Conservation (phyloP, 2,797 vertebrate genomes). For the Margarornis squamiger region DNA sequence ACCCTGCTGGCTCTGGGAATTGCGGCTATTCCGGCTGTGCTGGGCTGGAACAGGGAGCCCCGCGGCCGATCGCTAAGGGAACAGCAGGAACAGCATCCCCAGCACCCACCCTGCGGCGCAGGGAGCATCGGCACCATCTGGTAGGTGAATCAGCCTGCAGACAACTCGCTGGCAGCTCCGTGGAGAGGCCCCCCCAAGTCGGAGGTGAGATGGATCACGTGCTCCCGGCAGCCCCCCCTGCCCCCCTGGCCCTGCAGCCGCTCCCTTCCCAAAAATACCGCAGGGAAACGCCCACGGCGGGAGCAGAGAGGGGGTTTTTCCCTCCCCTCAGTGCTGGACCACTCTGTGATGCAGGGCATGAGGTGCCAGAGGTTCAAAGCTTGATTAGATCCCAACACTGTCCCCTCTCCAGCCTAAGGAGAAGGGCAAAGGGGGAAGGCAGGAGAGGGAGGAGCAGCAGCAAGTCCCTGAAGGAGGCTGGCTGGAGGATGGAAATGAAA, state of each 20-base stretch:
- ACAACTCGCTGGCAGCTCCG: conserved; percentile 27
- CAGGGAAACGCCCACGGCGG: fast-evolving
- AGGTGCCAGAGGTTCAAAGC: neutral
- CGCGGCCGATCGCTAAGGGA: neutral
- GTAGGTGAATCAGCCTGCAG: conserved; percentile 44
- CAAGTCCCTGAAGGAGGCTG: neutral
- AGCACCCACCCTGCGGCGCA: conserved; percentile 2
- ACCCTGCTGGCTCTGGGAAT: neutral
- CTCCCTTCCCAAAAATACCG: neutral
- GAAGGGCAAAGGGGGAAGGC: neutral
- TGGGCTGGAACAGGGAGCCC: conserved; percentile 26
- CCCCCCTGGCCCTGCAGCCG: neutral
- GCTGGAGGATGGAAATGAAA: neutral
- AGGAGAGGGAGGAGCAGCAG: neutral
- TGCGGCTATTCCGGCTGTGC: neutral
- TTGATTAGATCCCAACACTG: neutral
- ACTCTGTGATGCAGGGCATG: fast-evolving
- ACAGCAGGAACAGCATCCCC: conserved; percentile 27
- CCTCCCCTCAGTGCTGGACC: fast-evolving
- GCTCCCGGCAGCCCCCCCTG: neutral
- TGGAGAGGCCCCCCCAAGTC: neutral
- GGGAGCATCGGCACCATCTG: conserved; percentile 32
- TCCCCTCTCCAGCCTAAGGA: neutral
- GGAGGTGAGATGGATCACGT: conserved; percentile 4
- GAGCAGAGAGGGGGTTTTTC: fast-evolving